Conservation (phyloP, 2,113 vertebrate species). For the Coptodon rendalli region DNA sequence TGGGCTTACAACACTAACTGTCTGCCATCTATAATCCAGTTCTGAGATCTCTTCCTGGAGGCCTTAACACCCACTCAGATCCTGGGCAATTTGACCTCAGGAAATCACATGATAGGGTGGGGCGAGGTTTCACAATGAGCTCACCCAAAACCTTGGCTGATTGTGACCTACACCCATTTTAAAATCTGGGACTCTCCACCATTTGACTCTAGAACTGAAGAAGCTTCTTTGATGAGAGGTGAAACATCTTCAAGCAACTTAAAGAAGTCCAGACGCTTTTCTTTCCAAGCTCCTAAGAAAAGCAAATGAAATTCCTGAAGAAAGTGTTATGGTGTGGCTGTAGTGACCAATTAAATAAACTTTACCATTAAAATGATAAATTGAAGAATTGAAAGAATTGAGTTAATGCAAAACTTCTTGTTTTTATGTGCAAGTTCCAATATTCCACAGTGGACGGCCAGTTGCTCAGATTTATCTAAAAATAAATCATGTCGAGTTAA, state of each 20-base stretch:
- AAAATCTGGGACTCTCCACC: background rate
- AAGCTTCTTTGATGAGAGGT: background rate
- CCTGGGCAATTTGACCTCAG: background rate
- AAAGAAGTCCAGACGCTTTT: background rate
- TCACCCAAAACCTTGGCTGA: no score
- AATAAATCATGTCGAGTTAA: background rate
- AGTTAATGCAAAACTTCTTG: background rate
- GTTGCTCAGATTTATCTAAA: background rate
- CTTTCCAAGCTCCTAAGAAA: background rate
- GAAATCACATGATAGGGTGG: background rate
- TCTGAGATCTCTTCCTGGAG: fast-evolving
- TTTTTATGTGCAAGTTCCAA: background rate
- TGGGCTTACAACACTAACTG: background rate
- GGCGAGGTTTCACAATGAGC: fast-evolving
- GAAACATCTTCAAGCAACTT: background rate
- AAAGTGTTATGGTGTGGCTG: background rate
- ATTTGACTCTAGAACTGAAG: background rate
- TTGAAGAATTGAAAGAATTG: background rate
- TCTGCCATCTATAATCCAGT: background rate
- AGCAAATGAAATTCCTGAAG: background rate
- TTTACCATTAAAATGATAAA: background rate
- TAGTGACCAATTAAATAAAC: fast-evolving
- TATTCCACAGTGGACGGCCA: background rate
- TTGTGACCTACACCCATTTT: no score
- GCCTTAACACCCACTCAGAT: background rate